Conservation (phyloP, 2,888 invertebrate species). For the Tachina grossa region DNA sequence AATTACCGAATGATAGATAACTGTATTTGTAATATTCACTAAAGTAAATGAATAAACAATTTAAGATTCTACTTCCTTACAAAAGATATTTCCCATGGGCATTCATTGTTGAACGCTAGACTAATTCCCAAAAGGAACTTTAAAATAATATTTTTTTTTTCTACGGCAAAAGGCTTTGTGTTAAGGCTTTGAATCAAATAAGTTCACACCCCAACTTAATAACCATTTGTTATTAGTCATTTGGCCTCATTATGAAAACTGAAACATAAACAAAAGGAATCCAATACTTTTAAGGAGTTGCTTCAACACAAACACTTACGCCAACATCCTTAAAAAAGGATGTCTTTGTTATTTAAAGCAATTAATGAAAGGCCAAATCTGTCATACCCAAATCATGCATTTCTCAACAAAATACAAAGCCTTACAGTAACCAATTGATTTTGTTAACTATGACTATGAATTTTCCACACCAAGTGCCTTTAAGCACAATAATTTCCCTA, state of each 20-base stretch:
- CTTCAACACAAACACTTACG: not conserved
- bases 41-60: no score
- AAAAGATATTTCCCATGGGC: no score
- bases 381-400: not conserved
- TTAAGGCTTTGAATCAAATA: not conserved
- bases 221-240: not conserved
- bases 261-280: not conserved
- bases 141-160: no score
- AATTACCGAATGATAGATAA: no score
- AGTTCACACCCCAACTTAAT: not conserved
- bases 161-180: no score
- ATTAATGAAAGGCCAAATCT: not conserved
- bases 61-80: no score
- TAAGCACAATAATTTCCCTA: not conserved
- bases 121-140: no score
- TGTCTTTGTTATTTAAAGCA: conserved; percentile 2
- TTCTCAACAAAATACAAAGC: not conserved
- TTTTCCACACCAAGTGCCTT: not conserved
- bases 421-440: conserved; percentile 28
- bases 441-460: not conserved
- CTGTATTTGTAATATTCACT: no score
- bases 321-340: not conserved
- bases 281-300: not conserved
- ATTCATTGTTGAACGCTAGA: no score
- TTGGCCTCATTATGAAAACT: not conserved